Conservation (phyloP, 2,113 vertebrate genomes). For the Hippopotamus amphibius region DNA sequence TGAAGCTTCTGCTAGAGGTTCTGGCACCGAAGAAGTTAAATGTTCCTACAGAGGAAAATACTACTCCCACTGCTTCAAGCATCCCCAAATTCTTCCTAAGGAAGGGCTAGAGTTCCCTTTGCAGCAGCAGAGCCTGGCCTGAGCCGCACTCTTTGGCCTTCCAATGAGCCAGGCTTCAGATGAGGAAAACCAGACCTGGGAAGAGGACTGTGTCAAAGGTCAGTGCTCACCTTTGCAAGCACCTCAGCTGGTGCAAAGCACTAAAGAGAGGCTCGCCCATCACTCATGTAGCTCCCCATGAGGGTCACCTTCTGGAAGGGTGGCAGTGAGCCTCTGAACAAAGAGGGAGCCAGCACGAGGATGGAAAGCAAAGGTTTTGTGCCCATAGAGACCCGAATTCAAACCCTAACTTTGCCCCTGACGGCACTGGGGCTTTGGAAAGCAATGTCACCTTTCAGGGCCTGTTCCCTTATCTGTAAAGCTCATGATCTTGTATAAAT, state of each 20-base stretch:
- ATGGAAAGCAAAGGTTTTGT: neutral
- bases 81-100: too few species aligned
- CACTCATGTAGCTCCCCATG: accelerated
- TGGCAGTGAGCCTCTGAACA: neutral
- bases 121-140: neutral
- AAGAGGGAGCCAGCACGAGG: too few species aligned
- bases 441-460: neutral
- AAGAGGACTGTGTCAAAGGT: neutral
- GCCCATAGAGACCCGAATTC: neutral
- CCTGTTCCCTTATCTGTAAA: neutral
- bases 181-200: neutral
- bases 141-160: neutral
- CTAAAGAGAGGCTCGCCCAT: neutral
- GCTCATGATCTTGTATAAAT: neutral
- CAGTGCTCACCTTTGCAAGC: neutral
- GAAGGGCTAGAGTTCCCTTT: neutral
- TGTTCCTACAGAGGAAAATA: neutral
- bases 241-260: accelerated
- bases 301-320: neutral
- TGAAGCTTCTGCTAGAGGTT: neutral
- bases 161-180: neutral
- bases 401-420: neutral
- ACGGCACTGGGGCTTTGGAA: neutral
- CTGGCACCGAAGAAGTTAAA: neutral
- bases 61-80: neutral